These are phyloP conservation scores for Nemapogon koenigi DNA, from an alignment of 2,888 invertebrate species.

Conservation along the genomic window DNA sequence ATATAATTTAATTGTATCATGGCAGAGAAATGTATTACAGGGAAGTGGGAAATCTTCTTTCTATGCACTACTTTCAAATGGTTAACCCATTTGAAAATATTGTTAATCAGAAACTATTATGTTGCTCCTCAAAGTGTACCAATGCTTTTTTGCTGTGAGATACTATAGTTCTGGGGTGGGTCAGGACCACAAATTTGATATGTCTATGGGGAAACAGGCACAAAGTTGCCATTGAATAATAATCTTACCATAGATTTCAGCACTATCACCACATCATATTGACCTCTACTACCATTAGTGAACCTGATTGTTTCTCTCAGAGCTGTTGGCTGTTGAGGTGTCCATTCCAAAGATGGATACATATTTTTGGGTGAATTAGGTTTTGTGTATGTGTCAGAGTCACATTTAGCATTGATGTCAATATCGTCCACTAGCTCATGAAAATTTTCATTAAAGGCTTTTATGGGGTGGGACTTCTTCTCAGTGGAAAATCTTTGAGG, in stretches of 20 bases:
- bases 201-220: not conserved
- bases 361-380: constrained; percentile 38
- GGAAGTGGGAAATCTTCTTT: too few species aligned
- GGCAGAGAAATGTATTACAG: too few species aligned
- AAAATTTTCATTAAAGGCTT: constrained; percentile 35
- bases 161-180: too few species aligned
- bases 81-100: too few species aligned
- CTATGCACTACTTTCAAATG: too few species aligned
- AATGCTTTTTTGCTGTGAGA: too few species aligned
- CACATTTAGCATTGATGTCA: constrained; percentile 34
- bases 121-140: too few species aligned
- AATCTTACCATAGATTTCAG: constrained; percentile 63
- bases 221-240: too few species aligned
- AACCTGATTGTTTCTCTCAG: constrained; percentile 70
- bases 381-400: constrained; percentile 60
- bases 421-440: constrained; percentile 43
- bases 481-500: constrained; percentile 55
- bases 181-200: not conserved
- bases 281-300: constrained; percentile 67
- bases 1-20: too few species aligned
- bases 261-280: constrained; percentile 70
- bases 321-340: constrained; percentile 62
- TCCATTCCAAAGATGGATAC: constrained; percentile 57
- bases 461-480: constrained; percentile 35
- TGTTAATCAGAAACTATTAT: too few species aligned